phyloP scores from a whole-genome alignment of 1,140 invertebrate species.

The Battus philenor region DNA sequence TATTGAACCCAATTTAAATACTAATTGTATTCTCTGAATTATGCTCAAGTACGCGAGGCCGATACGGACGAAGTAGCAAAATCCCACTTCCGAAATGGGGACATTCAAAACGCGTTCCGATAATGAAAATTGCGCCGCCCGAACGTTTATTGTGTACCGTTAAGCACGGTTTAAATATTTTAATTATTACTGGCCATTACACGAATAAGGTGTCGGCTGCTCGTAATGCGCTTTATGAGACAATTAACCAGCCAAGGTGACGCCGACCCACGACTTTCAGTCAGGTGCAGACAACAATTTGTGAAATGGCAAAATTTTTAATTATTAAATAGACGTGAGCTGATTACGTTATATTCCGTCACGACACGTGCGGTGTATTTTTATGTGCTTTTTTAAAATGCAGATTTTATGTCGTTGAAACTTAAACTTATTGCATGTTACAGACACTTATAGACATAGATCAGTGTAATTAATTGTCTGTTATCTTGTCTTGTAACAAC shows the following conservation, averaged over 20 bases:
- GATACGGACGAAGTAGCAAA: slow-evolving; percentile 3
- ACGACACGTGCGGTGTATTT: too few species aligned
- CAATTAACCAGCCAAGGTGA: slow-evolving; percentile 8
- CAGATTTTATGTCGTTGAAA: too few species aligned
- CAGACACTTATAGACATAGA: too few species aligned
- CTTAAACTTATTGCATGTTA: too few species aligned
- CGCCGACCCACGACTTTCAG: slow-evolving; percentile 1
- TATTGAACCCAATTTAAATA: slow-evolving; percentile 15
- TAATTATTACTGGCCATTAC: slow-evolving; percentile 8
- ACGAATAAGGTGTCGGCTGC: slow-evolving; percentile 1
- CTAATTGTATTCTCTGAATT: slow-evolving; percentile 10
- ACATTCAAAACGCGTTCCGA: not conserved
- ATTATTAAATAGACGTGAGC: too few species aligned
- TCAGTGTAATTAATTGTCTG: too few species aligned
- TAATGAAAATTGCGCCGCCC: slow-evolving; percentile 8
- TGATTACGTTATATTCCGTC: too few species aligned
- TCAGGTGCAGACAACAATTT: not conserved
- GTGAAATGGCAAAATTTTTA: too few species aligned
- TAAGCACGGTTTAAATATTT: slow-evolving; percentile 1
- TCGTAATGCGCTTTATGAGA: slow-evolving; percentile 7
- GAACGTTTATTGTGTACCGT: slow-evolving; percentile 1
- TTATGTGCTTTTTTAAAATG: too few species aligned
- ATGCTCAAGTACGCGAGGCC: slow-evolving; percentile 7
- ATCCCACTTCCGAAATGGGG: slow-evolving; percentile 7
- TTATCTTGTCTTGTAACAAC: too few species aligned